phyloP scores from a whole-genome alignment of 1,140 invertebrate genomes.

The Pseudachorutes palmiensis region DNA sequence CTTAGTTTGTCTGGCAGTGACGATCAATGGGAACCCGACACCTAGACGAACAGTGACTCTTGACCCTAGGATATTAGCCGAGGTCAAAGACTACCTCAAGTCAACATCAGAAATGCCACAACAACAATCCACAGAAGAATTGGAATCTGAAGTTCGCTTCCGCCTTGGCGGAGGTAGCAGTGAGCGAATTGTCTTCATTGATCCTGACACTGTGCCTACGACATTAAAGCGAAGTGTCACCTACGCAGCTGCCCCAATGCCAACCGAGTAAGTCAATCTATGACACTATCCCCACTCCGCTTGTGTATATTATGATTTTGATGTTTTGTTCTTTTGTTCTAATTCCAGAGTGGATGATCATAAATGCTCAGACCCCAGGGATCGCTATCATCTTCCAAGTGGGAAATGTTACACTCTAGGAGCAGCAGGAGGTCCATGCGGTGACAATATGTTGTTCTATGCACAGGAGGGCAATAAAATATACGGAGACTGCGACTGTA shows the following conservation, averaged over 20 bases:
- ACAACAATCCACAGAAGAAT: background rate
- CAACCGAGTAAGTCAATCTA: background rate
- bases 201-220: background rate
- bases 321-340: background rate
- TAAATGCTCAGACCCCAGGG: slow-evolving; percentile 8
- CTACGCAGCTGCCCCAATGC: background rate
- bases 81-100: background rate
- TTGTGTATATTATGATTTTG: background rate
- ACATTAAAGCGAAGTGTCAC: background rate
- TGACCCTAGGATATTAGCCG: background rate
- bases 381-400: slow-evolving; percentile 5
- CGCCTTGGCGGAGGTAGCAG: no score
- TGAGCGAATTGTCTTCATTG: background rate
- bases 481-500: slow-evolving; percentile 12
- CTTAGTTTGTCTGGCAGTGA: background rate
- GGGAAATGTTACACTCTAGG: slow-evolving; percentile 4
- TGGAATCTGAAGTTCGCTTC: background rate
- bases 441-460: slow-evolving; percentile 8
- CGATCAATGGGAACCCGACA: background rate
- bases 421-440: background rate
- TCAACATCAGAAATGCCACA: background rate
- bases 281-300: background rate
- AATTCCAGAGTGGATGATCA: background rate
- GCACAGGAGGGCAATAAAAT: slow-evolving; percentile 3
- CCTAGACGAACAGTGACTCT: background rate